Evolutionary conservation across 2,797 vertebrate species (phyloP).

Genomic region (Micrastur ruficollis): DNA sequence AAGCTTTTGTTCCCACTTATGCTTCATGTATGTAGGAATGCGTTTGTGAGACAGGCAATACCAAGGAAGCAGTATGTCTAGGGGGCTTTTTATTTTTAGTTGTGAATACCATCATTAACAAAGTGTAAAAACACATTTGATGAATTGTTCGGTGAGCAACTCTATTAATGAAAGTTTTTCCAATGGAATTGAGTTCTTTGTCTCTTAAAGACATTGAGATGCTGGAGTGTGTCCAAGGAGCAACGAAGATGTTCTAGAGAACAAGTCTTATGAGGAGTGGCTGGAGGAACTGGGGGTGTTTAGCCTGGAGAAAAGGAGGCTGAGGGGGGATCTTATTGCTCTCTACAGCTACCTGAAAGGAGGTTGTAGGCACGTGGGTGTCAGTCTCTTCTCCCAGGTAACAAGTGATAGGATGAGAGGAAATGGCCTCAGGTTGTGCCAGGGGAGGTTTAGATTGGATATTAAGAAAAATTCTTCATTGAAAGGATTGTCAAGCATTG

Average conservation of each 20-base stretch:
- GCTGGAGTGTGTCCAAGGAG: neutral
- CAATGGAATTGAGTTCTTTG: neutral
- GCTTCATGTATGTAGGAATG: neutral
- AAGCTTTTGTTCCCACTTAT: neutral
- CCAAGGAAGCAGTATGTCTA: neutral
- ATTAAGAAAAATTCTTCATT: neutral
- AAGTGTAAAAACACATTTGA: neutral
- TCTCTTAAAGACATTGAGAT: neutral
- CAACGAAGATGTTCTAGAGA: neutral
- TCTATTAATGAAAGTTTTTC: neutral
- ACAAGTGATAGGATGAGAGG: neutral
- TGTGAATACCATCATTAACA: neutral
- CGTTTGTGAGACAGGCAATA: neutral
- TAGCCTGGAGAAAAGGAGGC: neutral
- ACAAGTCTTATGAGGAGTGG: neutral
- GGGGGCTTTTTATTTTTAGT: neutral
- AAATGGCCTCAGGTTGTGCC: neutral
- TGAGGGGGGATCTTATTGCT: neutral
- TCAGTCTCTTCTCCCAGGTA: neutral
- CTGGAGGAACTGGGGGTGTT: neutral
- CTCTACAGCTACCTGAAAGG: neutral
- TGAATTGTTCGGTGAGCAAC: neutral
- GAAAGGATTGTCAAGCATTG: neutral
- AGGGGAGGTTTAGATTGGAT: neutral
- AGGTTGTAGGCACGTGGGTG: rapidly evolving